A percentile compares a stretch with the other conserved stretches of the same genome.
These are phyloP conservation scores for Procambarus virginalis DNA, from an alignment of 1,140 invertebrate genomes.

Conservation along the genomic window DNA sequence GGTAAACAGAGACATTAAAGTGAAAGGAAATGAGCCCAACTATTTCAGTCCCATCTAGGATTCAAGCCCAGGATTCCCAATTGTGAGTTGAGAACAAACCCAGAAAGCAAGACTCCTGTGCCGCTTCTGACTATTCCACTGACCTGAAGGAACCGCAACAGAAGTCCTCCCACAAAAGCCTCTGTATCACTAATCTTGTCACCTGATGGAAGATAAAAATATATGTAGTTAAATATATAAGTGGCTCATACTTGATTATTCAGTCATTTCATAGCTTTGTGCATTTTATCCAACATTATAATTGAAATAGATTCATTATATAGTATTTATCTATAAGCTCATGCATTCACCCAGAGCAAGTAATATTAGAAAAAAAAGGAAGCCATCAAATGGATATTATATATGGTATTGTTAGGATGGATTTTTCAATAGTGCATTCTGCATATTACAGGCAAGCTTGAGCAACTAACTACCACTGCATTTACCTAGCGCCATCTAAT, in stretches of 20 bases:
- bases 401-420: too few relatives aligned
- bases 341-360: too few relatives aligned
- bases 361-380: not conserved
- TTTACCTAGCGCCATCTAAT: not conserved
- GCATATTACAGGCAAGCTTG: not conserved
- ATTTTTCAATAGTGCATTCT: not conserved
- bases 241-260: not conserved
- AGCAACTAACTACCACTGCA: not conserved
- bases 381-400: too few relatives aligned
- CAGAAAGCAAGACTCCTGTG: not conserved
- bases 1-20: too few relatives aligned
- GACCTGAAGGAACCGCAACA: constrained; percentile 59
- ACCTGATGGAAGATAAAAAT: not conserved
- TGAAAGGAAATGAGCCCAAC: too few relatives aligned
- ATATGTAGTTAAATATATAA: not conserved
- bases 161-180: constrained; percentile 29
- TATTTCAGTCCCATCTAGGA: too few relatives aligned
- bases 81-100: too few relatives aligned
- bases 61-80: too few relatives aligned
- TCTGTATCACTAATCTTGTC: constrained; percentile 53
- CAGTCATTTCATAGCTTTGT: not conserved
- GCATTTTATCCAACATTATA: not conserved
- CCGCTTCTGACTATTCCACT: not conserved
- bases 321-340: too few relatives aligned
- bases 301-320: too few relatives aligned